Conservation (phyloP, 2,888 invertebrate genomes). For the Anoncus sp. region DNA sequence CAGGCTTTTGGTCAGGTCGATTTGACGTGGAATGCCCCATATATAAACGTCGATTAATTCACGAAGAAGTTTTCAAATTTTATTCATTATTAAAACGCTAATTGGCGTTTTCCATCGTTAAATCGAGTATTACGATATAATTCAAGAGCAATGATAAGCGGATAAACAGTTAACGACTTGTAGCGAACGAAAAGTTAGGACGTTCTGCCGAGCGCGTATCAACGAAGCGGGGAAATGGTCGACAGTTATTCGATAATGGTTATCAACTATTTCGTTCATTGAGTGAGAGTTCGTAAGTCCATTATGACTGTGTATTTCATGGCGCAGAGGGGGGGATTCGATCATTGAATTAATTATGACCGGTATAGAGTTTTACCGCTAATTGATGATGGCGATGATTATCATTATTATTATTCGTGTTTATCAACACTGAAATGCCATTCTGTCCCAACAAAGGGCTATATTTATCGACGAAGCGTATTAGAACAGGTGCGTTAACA, state of each 20-base stretch:
- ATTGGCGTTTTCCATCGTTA: constrained; percentile 18
- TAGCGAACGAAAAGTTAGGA: constrained; percentile 28
- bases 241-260: constrained; percentile 37
- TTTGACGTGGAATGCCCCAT: too few relatives aligned
- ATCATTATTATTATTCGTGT: constrained; percentile 26
- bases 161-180: constrained; percentile 26
- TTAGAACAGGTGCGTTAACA: constrained; percentile 6
- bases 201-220: constrained; percentile 20
- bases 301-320: constrained; percentile 29
- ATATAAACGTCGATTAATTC: not conserved
- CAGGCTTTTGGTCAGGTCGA: too few relatives aligned
- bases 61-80: constrained; percentile 6
- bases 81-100: constrained; percentile 9
- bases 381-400: constrained; percentile 37
- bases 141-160: constrained; percentile 4
- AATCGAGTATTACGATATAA: not conserved
- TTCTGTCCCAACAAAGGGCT: constrained; percentile 29
- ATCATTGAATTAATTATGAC: constrained; percentile 54
- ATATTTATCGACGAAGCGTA: constrained; percentile 20
- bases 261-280: constrained; percentile 44
- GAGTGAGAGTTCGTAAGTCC: constrained; percentile 27
- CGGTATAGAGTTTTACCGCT: constrained; percentile 28
- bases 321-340: constrained; percentile 29
- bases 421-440: constrained; percentile 37
- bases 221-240: constrained; percentile 11